Evolutionary conservation across 2,113 vertebrate species (phyloP).

Genomic region (Odocoileus hemionus): DNA sequence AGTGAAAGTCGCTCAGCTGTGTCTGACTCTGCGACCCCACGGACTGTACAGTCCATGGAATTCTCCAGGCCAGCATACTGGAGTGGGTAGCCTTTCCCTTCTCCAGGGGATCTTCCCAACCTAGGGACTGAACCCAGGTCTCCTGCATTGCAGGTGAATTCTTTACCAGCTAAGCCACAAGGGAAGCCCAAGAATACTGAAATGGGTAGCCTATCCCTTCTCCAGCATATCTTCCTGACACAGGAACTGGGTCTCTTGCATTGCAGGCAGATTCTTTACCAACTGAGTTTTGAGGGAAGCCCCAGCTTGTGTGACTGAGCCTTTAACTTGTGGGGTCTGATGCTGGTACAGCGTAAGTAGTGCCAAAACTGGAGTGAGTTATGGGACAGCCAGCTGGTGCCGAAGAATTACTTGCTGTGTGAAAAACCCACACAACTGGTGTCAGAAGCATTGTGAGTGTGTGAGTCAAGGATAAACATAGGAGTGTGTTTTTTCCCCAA

Average conservation of each 20-base stretch:
- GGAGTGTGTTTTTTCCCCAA: background rate
- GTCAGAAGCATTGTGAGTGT: background rate
- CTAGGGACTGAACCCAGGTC: background rate
- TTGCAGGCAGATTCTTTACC: background rate
- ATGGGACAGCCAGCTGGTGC: background rate
- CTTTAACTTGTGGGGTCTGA: too few species aligned
- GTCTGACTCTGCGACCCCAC: background rate
- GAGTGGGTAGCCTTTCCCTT: background rate
- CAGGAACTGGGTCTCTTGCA: background rate
- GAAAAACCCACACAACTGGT: background rate
- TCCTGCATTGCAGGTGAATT: fast-evolving
- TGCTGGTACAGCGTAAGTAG: too few species aligned
- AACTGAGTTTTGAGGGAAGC: background rate
- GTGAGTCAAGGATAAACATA: background rate
- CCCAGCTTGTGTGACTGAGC: background rate
- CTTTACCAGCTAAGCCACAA: background rate
- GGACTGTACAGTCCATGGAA: background rate
- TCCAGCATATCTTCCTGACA: background rate
- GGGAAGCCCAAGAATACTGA: background rate
- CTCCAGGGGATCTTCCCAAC: background rate
- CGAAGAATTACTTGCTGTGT: background rate
- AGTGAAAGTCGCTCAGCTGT: fast-evolving
- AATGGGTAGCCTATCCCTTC: background rate
- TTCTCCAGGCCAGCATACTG: background rate
- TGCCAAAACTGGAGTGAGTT: background rate